Evolutionary conservation across 2,888 invertebrate genomes (phyloP).

Genomic region (Rosalia funebris): DNA sequence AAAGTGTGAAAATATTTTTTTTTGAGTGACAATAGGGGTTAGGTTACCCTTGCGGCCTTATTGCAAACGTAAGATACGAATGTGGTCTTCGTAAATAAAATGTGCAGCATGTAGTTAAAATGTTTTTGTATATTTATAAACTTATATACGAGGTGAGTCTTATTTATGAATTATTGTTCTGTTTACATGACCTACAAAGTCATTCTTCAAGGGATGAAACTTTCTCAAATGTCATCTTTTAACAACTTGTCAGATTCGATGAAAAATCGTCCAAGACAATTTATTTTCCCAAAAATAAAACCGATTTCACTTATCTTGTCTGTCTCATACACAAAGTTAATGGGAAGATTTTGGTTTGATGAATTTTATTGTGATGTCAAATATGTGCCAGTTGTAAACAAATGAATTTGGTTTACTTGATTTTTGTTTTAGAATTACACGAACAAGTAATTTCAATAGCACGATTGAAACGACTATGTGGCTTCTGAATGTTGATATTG

Average conservation of each 20-base stretch:
- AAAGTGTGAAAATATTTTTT: conserved; percentile 43
- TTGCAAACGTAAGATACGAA: conserved; percentile 53
- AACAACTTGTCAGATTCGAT: conserved; percentile 58
- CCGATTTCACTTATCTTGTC: background rate
- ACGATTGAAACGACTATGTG: conserved; percentile 50
- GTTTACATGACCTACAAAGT: conserved; percentile 51
- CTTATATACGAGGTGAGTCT: conserved; percentile 50
- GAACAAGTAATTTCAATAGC: conserved; percentile 21
- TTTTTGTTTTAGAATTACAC: conserved; percentile 17
- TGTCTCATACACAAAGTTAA: background rate
- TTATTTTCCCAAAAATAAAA: conserved; percentile 7
- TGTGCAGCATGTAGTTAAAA: conserved; percentile 53
- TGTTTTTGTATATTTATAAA: conserved; percentile 46
- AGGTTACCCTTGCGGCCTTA: conserved; percentile 64
- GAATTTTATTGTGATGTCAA: conserved; percentile 10
- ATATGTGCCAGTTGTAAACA: conserved; percentile 7
- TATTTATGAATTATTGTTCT: conserved; percentile 32
- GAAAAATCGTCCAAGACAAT: conserved; percentile 4
- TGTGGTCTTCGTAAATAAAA: conserved; percentile 50
- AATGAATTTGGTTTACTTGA: conserved; percentile 7
- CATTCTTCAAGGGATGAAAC: conserved; percentile 45
- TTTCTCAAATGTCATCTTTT: conserved; percentile 45
- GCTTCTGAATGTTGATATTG: conserved; percentile 64
- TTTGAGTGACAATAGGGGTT: conserved; percentile 62
- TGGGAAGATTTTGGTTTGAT: background rate